Evolutionary conservation across 2,113 vertebrate genomes (phyloP).

Genomic region (Sciurus niger): DNA sequence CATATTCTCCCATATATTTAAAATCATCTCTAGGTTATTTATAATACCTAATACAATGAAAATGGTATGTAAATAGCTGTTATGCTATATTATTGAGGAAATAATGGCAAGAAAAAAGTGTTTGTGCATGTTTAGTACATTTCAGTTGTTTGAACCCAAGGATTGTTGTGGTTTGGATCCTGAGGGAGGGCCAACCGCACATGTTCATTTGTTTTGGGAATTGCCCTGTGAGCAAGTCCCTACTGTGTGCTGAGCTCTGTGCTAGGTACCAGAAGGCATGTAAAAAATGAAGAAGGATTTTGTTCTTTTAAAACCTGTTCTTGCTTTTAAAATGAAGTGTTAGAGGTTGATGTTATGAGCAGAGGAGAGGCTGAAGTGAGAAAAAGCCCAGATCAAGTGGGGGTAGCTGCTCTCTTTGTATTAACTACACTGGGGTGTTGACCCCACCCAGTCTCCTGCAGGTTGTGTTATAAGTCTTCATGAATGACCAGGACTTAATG

Average conservation of each 20-base stretch:
- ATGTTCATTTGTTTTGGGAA: slow-evolving; percentile 16
- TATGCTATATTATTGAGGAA: not conserved
- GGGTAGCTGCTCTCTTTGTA: not conserved
- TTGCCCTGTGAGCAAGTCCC: not conserved
- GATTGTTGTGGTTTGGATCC: too few species aligned
- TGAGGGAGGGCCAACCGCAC: not conserved
- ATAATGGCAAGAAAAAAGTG: not conserved
- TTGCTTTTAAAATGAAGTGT: not conserved
- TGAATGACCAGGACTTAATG: not conserved
- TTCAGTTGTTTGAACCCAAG: not conserved
- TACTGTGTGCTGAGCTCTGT: not conserved
- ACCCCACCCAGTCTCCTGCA: not conserved
- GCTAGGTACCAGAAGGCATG: not conserved
- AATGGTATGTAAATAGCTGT: not conserved
- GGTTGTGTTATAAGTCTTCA: not conserved
- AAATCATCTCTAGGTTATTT: not conserved
- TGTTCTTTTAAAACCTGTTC: not conserved
- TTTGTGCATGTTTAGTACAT: not conserved
- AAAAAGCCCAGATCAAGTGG: not conserved
- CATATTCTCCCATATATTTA: not conserved
- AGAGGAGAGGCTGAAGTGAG: not conserved
- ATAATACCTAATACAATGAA: too few species aligned
- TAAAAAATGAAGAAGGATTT: not conserved
- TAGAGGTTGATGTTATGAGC: not conserved
- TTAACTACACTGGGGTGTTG: not conserved